Evolutionary conservation across 2,113 vertebrate genomes (phyloP).

Genomic region (Clarias batrachus): DNA sequence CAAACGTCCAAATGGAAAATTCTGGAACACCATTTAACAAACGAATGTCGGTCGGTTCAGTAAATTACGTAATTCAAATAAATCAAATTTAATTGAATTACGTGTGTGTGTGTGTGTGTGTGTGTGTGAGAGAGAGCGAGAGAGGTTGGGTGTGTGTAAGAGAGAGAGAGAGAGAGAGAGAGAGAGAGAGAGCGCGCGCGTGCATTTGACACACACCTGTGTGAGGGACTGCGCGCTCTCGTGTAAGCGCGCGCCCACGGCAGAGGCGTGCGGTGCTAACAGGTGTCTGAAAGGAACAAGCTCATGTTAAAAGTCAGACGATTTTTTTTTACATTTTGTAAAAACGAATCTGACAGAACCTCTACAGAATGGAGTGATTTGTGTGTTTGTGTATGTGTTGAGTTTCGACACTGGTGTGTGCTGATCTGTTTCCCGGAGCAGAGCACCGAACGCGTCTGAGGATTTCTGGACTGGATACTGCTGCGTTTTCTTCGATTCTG

Average conservation of each 20-base stretch:
- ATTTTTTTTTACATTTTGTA: too few species aligned
- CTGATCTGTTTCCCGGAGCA: background rate
- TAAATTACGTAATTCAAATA: too few species aligned
- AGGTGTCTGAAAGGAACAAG: conserved; percentile 5
- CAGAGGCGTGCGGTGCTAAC: background rate
- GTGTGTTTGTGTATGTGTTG: background rate
- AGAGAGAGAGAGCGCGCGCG: background rate
- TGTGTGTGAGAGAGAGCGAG: background rate
- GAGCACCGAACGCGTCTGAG: background rate
- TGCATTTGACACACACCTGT: conserved; percentile 13
- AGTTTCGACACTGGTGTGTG: background rate
- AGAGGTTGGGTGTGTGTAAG: background rate
- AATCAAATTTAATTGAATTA: background rate
- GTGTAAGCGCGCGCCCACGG: background rate
- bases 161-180: background rate
- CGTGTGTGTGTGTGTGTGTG: background rate
- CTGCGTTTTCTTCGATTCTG: background rate
- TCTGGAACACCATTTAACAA: too few species aligned
- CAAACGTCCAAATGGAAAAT: too few species aligned
- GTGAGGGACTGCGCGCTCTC: background rate
- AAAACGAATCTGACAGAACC: background rate
- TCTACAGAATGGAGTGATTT: background rate
- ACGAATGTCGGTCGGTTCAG: too few species aligned
- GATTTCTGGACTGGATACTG: background rate
- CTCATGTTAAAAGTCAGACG: background rate